Percentiles rank a stretch among this genome's conserved stretches.
These are phyloP conservation scores for Eudyptes chrysolophus DNA, from an alignment of 2,113 vertebrate species.

Conservation along the genomic window DNA sequence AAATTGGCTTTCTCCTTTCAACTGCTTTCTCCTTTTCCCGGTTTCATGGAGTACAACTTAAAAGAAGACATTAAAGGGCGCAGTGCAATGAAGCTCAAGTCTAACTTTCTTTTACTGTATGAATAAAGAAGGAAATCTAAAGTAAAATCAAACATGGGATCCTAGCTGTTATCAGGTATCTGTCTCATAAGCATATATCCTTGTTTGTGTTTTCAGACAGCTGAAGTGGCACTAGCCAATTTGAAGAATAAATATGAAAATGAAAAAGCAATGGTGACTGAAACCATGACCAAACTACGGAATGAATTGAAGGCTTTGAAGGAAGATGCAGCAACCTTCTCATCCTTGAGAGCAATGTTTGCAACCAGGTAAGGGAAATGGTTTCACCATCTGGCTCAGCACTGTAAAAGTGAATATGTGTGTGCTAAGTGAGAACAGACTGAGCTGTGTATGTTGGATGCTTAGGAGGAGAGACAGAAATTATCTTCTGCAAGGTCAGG, in stretches of 20 bases:
- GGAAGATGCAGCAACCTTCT: conserved; percentile 98
- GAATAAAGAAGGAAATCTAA: neutral
- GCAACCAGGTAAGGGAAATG: conserved; percentile 85
- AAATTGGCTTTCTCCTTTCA: neutral
- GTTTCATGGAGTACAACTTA: neutral
- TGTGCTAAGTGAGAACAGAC: neutral
- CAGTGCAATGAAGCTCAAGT: neutral
- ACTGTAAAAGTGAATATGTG: neutral
- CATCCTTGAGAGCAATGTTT: conserved; percentile 97
- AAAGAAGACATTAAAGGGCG: neutral
- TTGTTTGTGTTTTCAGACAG: conserved; percentile 81
- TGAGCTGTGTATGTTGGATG: neutral
- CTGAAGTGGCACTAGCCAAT: conserved; percentile 93
- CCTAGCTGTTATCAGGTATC: neutral
- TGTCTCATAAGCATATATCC: neutral
- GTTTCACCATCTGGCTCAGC: neutral
- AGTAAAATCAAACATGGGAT: neutral
- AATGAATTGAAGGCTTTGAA: conserved; percentile 98
- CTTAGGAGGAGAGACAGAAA: neutral
- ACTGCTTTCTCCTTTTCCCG: neutral
- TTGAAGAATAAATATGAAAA: conserved; percentile 99
- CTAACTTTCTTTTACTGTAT: neutral
- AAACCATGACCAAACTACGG: conserved; percentile 97
- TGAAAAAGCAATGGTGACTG: conserved; percentile 96
- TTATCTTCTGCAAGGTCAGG: neutral